phyloP scores from a whole-genome alignment of 2,113 vertebrate species.

The Sapajus apella region DNA sequence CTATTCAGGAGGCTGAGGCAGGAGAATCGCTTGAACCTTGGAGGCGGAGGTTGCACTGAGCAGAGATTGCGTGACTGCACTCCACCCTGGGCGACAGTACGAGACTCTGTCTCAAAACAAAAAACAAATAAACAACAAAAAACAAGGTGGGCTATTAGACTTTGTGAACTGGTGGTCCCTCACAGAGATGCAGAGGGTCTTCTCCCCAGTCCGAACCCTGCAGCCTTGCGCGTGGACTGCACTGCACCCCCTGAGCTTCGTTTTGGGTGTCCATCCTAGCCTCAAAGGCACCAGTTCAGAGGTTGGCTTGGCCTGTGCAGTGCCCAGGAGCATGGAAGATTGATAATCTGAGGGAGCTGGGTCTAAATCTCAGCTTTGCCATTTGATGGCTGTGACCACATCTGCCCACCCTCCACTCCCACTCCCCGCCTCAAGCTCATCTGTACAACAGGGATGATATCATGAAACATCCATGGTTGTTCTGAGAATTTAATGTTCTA shows the following conservation, averaged over 20 bases:
- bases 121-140: too few species aligned
- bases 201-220: neutral
- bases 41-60: too few species aligned
- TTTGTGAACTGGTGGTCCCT: neutral
- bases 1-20: too few species aligned
- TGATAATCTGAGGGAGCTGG: neutral
- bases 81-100: too few species aligned
- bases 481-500: neutral
- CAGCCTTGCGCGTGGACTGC: accelerated
- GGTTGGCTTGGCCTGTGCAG: neutral
- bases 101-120: too few species aligned
- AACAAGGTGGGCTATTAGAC: neutral
- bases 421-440: neutral
- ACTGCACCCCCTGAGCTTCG: accelerated
- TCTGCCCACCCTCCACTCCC: too few species aligned
- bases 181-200: neutral
- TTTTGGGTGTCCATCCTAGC: neutral
- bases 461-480: neutral
- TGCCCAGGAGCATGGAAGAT: neutral
- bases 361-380: neutral
- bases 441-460: neutral
- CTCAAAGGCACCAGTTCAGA: neutral
- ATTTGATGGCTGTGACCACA: neutral
- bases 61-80: too few species aligned
- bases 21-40: too few species aligned